Evolutionary conservation across 2,113 vertebrate genomes (phyloP).

Genomic region (Nettapus auritus): DNA sequence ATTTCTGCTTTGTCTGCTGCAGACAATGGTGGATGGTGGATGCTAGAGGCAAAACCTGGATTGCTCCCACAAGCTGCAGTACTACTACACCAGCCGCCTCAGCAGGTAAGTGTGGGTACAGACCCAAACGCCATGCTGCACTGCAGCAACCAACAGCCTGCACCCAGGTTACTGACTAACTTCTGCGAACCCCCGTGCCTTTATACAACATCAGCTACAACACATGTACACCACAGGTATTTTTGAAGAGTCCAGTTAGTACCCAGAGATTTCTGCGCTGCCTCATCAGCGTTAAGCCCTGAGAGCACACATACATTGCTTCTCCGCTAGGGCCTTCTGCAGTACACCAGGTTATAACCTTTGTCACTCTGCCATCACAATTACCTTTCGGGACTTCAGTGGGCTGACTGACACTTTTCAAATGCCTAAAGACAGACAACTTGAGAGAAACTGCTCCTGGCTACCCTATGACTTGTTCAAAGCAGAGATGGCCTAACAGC

Average conservation of each 20-base stretch:
- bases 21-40: too few species aligned
- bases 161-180: neutral
- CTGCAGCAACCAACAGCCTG: neutral
- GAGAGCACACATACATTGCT: accelerated
- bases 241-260: neutral
- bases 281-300: neutral
- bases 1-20: neutral
- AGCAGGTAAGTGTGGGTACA: neutral
- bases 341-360: neutral
- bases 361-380: neutral
- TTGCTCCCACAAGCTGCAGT: neutral
- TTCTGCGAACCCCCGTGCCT: neutral
- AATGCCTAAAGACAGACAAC: neutral
- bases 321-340: accelerated
- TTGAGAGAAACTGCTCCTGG: neutral
- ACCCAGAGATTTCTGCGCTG: neutral
- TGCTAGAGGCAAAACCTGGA: neutral
- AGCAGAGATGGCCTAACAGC: neutral
- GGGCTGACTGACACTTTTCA: neutral
- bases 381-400: neutral
- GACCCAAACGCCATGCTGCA: neutral
- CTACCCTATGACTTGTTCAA: neutral
- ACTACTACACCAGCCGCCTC: neutral
- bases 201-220: accelerated
- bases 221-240: neutral